These are phyloP conservation scores for Drosophila virilis DNA, from an alignment of 1,140 invertebrate genomes.

Conservation along the genomic window DNA sequence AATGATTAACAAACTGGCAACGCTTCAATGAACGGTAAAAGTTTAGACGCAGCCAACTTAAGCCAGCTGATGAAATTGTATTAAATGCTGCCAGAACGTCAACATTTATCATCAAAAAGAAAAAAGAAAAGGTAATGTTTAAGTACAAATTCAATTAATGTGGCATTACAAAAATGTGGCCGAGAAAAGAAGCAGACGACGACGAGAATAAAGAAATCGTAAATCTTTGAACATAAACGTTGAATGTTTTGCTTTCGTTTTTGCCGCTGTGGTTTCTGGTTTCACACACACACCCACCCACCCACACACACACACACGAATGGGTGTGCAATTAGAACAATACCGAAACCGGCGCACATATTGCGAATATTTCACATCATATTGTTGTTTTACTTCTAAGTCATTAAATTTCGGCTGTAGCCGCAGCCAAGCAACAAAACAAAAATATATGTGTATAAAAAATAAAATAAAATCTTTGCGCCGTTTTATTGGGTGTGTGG, in stretches of 20 bases:
- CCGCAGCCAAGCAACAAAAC: constrained; percentile 12
- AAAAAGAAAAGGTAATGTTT: neutral
- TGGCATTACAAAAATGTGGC: constrained; percentile 9
- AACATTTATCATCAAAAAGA: neutral
- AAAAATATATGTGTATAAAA: neutral
- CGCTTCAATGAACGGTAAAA: constrained; percentile 4
- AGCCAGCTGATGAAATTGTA: neutral
- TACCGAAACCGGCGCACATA: constrained; percentile 23
- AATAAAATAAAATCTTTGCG: constrained; percentile 1
- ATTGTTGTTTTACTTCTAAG: constrained; percentile 21
- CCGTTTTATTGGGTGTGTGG: too few relatives aligned
- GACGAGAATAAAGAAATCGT: constrained; percentile 11
- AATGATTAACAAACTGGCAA: neutral
- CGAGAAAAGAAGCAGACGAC: neutral
- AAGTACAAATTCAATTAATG: constrained; percentile 19
- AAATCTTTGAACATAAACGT: constrained; percentile 23
- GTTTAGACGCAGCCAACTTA: constrained; percentile 1
- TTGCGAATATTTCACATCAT: constrained; percentile 35
- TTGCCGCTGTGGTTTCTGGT: constrained; percentile 25
- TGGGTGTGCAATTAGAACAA: constrained; percentile 27
- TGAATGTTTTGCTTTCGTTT: constrained; percentile 11
- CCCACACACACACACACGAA: neutral
- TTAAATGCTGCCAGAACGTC: neutral
- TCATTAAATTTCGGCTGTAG: constrained; percentile 35
- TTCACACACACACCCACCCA: constrained; percentile 4